phyloP scores from a whole-genome alignment of 2,888 invertebrate species.

The Resseliella maxima region DNA sequence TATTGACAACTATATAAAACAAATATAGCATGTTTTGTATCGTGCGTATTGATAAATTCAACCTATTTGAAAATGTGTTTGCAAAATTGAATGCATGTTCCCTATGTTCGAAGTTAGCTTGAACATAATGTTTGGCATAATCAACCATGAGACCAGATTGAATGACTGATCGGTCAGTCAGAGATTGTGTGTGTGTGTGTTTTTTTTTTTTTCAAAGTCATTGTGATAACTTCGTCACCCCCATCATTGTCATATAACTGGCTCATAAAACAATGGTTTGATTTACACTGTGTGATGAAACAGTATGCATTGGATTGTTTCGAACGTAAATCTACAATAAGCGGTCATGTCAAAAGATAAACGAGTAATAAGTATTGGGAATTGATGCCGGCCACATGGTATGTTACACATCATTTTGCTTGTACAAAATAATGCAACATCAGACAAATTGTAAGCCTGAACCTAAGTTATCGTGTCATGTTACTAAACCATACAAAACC shows the following conservation, averaged over 20 bases:
- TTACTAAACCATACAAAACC: neutral
- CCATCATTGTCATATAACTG: neutral
- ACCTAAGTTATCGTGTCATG: slow-evolving; percentile 16
- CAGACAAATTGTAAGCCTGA: neutral
- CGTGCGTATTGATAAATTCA: no score
- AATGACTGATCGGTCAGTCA: neutral
- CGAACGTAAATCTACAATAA: slow-evolving; percentile 32
- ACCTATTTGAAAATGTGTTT: no score
- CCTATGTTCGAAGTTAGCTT: no score
- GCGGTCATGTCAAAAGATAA: slow-evolving; percentile 46
- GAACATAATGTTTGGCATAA: no score
- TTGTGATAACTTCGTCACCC: slow-evolving; percentile 32
- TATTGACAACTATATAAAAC: no score
- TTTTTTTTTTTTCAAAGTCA: neutral
- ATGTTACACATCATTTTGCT: neutral
- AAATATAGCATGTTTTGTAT: no score
- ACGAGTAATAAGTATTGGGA: neutral
- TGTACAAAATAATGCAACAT: neutral
- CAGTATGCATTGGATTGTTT: neutral
- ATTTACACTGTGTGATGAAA: neutral
- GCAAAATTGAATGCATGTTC: no score
- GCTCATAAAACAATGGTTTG: neutral
- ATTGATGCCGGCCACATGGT: neutral
- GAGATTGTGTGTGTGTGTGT: no score
- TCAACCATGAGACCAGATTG: no score